Percentiles rank a stretch among this genome's conserved stretches.
These are phyloP conservation scores for Benthosema pterotum DNA, from an alignment of 2,797 vertebrate species.

Conservation along the genomic window DNA sequence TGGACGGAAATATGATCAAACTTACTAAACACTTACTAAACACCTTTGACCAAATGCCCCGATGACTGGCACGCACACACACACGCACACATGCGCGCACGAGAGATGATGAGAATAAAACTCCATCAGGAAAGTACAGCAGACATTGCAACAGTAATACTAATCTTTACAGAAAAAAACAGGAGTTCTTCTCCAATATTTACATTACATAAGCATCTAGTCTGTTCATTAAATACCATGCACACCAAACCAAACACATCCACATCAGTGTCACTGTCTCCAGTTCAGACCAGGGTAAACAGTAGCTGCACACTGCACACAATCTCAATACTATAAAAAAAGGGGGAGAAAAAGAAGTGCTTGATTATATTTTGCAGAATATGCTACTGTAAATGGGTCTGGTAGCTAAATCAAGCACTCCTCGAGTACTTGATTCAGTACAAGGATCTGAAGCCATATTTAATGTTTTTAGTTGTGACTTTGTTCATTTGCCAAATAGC, in stretches of 20 bases:
- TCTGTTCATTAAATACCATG: conserved; percentile 26
- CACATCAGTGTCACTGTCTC: conserved; percentile 7
- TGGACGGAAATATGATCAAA: not conserved
- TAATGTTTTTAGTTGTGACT: conserved; percentile 7
- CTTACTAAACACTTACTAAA: conserved; percentile 32
- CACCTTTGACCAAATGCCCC: conserved; percentile 30
- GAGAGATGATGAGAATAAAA: conserved; percentile 48
- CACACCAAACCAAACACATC: conserved; percentile 1
- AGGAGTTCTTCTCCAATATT: not conserved
- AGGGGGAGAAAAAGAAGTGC: not conserved
- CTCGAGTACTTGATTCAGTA: conserved; percentile 39
- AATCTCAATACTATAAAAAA: conserved; percentile 7
- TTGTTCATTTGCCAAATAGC: not conserved
- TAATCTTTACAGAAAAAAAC: conserved; percentile 16
- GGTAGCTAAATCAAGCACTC: conserved; percentile 27
- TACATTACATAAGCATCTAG: conserved; percentile 9
- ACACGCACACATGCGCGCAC: conserved; percentile 49
- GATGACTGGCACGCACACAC: conserved; percentile 11
- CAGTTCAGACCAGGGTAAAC: conserved; percentile 15
- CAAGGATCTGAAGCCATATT: conserved; percentile 22
- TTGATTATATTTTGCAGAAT: conserved; percentile 15
- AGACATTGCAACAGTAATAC: conserved; percentile 38
- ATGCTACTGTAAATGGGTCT: not conserved
- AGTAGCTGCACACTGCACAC: conserved; percentile 10
- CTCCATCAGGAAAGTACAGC: conserved; percentile 47